Evolutionary conservation across 2,888 invertebrate species (phyloP).

Genomic region (Lasius fuliginosus): DNA sequence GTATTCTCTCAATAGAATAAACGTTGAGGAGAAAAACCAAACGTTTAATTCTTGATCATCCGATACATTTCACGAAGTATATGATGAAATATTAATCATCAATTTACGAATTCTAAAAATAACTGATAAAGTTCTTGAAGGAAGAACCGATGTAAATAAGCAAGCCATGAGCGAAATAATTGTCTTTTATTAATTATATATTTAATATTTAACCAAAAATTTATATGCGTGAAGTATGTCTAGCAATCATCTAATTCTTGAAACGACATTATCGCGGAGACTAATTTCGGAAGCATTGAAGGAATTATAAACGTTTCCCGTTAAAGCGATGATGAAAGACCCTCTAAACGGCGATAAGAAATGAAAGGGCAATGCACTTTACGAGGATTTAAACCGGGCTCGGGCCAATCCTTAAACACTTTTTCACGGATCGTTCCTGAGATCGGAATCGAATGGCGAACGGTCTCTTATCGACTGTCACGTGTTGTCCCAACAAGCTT

Average conservation of each 20-base stretch:
- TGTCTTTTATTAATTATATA: neutral
- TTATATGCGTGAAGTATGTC: neutral
- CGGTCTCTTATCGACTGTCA: conserved; percentile 13
- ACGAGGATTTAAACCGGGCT: conserved; percentile 29
- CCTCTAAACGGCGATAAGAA: neutral
- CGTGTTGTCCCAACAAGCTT: conserved; percentile 37
- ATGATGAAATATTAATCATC: neutral
- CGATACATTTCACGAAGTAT: neutral
- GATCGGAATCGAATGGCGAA: conserved; percentile 28
- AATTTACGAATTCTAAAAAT: conserved; percentile 10
- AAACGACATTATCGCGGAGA: neutral
- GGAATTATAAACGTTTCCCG: neutral
- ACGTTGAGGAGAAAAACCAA: neutral
- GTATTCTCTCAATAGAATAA: neutral
- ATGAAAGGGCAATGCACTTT: conserved; percentile 27
- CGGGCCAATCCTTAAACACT: conserved; percentile 10
- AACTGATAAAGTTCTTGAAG: neutral
- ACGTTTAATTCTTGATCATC: neutral
- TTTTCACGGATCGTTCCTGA: conserved; percentile 26
- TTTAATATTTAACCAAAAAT: neutral
- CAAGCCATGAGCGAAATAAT: neutral
- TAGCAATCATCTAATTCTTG: neutral
- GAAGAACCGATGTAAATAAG: too few relatives aligned
- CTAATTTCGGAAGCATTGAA: neutral
- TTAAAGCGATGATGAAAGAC: neutral